Base-by-base conservation (phyloP, 2,797 vertebrate genomes). In the Harpagifer antarcticus region DNA sequence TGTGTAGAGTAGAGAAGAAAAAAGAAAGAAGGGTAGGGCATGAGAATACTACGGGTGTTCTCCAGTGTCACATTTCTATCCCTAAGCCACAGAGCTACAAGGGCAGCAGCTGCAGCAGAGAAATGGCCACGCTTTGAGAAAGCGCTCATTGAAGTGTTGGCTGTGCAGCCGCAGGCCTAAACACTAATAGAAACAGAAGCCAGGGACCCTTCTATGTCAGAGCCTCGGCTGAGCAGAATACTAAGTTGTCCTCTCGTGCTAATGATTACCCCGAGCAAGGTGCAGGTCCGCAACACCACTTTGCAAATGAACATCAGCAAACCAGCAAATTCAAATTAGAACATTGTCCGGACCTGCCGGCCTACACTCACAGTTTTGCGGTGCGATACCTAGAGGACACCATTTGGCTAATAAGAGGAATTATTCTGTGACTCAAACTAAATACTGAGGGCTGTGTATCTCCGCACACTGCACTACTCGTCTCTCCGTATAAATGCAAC, bases 101-200 rank as follows among this genome's bases (percentile, higher is more conserved):
- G 85, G 76, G 85, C 79, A 83, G 81, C 86, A 85, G 83, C 88
- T 83, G 88, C 82, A 82, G 81, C 83, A 61, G 72, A 79, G 83
- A 84, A 78, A 89, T 71, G 78, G 89, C 85, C 82, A 59, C 31
- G 79, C 68, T 57, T 76, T 72, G 78, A 90, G 87, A 88, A 85
- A 86, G 84, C 71, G 9, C 74, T 86, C 85, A 86, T 68, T 86
- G 85, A 92, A 88, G 89, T 89, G 88, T 82, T 86, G 77, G 81
- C 71, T 76, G 81, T 82, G 88, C 72, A 66, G 91, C 89, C 87
- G 40, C 50, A 3, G 92, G 89, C 87, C 82, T 56, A 75, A 85
- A 83, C 86, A 64, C 88, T 92, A 92, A 93, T 91, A 89, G 88
- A 91, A 90, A 87, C 86, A 91, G 90, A 91, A 90, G 86, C 83